A percentile compares a stretch with the other conserved stretches of the same genome.
Evolutionary conservation across 2,797 vertebrate species (phyloP).

Genomic region (Sebastes matsubarae): DNA sequence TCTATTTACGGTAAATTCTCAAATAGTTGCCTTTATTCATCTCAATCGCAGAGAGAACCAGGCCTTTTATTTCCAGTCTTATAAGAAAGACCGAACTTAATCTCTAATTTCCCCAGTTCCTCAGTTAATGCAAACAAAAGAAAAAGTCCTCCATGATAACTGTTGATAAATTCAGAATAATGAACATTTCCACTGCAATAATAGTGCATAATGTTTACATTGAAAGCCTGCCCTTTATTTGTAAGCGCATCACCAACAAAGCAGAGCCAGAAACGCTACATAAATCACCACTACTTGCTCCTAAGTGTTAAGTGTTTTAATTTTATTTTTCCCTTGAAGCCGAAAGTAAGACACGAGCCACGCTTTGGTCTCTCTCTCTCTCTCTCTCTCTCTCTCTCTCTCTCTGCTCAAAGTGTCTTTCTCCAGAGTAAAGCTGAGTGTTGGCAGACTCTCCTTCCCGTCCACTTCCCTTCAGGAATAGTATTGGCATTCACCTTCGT

Average conservation of each 20-base stretch:
- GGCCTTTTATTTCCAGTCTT: background rate
- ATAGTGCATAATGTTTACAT: background rate
- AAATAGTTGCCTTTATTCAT: background rate
- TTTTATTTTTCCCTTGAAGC: background rate
- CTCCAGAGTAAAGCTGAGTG: constrained; percentile 2
- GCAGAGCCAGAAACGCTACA: background rate
- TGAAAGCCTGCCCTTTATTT: background rate
- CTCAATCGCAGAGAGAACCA: background rate
- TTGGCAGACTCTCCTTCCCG: constrained; percentile 17
- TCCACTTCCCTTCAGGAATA: constrained; percentile 31
- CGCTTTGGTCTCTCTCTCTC: background rate
- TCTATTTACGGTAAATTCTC: background rate
- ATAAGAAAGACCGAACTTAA: background rate
- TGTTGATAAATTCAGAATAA: background rate
- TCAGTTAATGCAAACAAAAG: too few species aligned
- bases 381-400: background rate
- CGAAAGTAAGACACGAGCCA: background rate
- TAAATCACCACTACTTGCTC: background rate
- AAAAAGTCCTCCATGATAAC: background rate
- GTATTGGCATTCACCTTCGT: constrained; percentile 43
- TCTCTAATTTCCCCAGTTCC: too few species aligned
- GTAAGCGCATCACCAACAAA: background rate
- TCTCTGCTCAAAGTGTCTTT: background rate
- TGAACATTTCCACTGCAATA: background rate
- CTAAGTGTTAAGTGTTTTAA: background rate